Evolutionary conservation across 2,113 vertebrate species (phyloP).

Genomic region (Aix galericulata): DNA sequence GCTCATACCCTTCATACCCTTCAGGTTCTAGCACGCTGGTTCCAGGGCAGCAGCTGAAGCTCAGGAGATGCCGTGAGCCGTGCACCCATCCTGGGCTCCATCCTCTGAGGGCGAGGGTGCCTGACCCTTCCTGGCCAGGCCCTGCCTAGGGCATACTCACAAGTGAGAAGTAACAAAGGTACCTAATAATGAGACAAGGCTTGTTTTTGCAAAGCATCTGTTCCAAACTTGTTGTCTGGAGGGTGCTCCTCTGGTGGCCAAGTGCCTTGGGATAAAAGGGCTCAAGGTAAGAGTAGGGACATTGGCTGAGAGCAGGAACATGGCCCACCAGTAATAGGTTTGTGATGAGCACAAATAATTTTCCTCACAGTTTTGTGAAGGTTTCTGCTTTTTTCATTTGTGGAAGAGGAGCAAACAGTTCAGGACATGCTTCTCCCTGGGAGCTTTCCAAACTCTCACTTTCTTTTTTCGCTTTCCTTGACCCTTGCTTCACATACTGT

Average conservation of each 20-base stretch:
- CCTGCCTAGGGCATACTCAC: not conserved
- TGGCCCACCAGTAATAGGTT: no score
- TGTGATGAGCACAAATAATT: not conserved
- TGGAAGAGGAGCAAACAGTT: not conserved
- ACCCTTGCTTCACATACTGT: not conserved
- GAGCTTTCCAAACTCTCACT: not conserved
- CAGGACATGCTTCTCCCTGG: not conserved
- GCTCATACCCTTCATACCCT: not conserved
- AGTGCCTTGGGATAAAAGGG: fast-evolving
- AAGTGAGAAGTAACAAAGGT: not conserved
- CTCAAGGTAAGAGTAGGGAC: not conserved
- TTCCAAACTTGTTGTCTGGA: not conserved
- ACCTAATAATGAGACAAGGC: not conserved
- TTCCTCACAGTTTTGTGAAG: not conserved
- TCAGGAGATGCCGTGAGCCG: no score
- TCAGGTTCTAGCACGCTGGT: not conserved
- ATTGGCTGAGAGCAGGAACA: not conserved
- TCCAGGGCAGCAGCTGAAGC: no score
- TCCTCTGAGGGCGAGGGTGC: no score
- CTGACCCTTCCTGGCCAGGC: no score
- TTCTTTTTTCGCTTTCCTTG: not conserved
- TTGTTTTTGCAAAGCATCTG: not conserved
- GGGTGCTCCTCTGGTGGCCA: not conserved
- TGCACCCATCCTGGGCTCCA: no score
- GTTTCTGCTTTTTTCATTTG: not conserved